Conservation (phyloP, 2,888 invertebrate genomes). For the Erpobdella octoculata region DNA sequence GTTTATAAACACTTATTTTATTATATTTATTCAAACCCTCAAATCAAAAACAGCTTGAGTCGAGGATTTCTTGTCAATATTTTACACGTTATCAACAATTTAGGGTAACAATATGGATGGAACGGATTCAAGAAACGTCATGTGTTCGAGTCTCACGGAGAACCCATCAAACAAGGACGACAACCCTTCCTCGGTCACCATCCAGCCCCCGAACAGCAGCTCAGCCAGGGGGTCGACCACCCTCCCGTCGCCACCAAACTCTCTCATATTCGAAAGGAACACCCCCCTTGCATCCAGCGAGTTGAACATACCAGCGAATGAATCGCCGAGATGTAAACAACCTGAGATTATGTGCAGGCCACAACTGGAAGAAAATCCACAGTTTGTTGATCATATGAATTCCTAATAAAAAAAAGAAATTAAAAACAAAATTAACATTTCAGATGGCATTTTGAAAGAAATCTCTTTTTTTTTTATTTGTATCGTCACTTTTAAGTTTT, state of each 20-base stretch:
- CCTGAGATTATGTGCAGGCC: no score
- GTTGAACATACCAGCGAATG: neutral
- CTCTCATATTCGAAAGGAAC: slow-evolving; percentile 25
- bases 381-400: neutral
- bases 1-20: neutral
- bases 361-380: no score
- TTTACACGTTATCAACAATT: neutral
- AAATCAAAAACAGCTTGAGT: neutral
- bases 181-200: neutral
- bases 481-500: no score
- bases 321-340: neutral
- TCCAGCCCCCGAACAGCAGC: neutral
- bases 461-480: no score
- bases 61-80: neutral
- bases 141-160: slow-evolving; percentile 19
- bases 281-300: neutral
- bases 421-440: no score
- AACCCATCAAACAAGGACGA: slow-evolving; percentile 1
- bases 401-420: no score
- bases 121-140: slow-evolving; percentile 23
- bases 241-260: slow-evolving; percentile 20
- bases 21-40: neutral
- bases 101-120: slow-evolving; percentile 14
- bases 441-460: no score
- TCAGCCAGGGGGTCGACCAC: neutral